A percentile compares a stretch with the other conserved stretches of the same genome.
These are phyloP conservation scores for Andricus curvator DNA, from an alignment of 2,888 invertebrate species.

Conservation along the genomic window DNA sequence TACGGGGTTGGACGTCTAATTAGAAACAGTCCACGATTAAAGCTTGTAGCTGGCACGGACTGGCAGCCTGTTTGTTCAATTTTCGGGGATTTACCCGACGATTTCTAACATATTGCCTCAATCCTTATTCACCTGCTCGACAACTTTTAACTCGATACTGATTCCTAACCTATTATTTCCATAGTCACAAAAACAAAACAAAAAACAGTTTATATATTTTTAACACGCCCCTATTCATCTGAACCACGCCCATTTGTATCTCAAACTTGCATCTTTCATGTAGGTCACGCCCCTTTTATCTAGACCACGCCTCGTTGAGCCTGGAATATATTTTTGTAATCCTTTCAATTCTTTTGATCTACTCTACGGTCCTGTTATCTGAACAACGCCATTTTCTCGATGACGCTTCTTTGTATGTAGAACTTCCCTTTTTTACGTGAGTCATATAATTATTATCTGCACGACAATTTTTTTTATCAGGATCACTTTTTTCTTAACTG, in stretches of 20 bases:
- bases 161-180: neutral
- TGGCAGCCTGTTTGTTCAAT: slow-evolving; percentile 58
- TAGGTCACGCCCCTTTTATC: neutral
- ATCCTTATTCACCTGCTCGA: neutral
- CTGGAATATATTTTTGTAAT: no score
- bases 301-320: neutral
- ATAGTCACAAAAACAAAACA: no score
- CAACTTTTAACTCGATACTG: neutral
- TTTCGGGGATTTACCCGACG: slow-evolving; percentile 56
- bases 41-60: slow-evolving; percentile 53
- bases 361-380: no score
- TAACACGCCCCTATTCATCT: neutral
- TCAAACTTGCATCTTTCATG: neutral
- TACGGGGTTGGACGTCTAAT: slow-evolving; percentile 64
- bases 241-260: neutral
- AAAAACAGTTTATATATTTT: neutral
- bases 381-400: no score
- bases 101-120: slow-evolving; percentile 52
- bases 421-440: no score
- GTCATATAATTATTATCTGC: no score
- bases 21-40: slow-evolving; percentile 61
- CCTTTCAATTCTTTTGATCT: no score
- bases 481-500: no score
- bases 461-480: no score
- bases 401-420: no score